Percentiles rank a stretch among this genome's conserved stretches.
phyloP scores from a whole-genome alignment of 2,113 vertebrate species.

The Trematocara macrostoma region DNA sequence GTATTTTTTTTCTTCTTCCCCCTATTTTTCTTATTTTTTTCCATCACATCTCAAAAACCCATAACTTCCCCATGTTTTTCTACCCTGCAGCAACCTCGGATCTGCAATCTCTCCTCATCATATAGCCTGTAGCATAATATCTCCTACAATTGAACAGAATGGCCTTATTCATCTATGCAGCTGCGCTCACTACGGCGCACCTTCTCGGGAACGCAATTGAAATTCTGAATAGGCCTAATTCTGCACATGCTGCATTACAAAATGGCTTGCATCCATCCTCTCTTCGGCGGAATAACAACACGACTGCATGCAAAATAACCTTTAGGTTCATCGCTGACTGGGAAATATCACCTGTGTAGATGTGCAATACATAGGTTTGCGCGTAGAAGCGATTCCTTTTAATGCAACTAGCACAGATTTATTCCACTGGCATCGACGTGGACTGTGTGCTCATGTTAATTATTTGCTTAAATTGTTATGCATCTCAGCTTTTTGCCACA shows the following conservation, averaged over 20 bases:
- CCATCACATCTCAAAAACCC: background rate
- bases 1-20: background rate
- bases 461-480: background rate
- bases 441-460: background rate
- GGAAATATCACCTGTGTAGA: background rate
- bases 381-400: background rate
- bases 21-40: background rate
- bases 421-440: background rate
- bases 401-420: background rate
- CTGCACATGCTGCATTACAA: constrained; percentile 76
- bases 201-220: constrained; percentile 71
- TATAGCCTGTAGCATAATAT: constrained; percentile 54
- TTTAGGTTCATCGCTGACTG: background rate
- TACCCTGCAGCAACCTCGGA: constrained; percentile 11
- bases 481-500: constrained; percentile 10
- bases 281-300: constrained; percentile 58
- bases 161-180: constrained; percentile 74
- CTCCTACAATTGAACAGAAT: constrained; percentile 66
- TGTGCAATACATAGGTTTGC: background rate
- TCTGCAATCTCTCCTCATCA: constrained; percentile 38
- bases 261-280: constrained; percentile 74
- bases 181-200: constrained; percentile 71
- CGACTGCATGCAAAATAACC: constrained; percentile 46
- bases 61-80: background rate
- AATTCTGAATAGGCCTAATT: constrained; percentile 75